Conservation (phyloP, 2,113 vertebrate genomes). For the Zapornia atra region DNA sequence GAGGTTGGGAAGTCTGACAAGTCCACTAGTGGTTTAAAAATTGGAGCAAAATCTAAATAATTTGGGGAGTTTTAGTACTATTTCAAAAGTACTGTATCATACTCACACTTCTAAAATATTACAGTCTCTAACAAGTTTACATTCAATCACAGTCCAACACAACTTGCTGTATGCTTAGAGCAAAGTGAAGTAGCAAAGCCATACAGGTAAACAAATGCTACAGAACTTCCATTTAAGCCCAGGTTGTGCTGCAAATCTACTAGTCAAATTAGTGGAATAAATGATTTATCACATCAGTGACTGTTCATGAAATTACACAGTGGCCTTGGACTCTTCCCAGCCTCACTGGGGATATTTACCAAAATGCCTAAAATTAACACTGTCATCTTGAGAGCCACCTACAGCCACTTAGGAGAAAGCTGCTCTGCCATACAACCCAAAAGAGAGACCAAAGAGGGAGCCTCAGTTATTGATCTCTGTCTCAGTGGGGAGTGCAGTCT, state of each 20-base stretch:
- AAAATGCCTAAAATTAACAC: not conserved
- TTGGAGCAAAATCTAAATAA: not conserved
- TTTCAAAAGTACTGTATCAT: not conserved
- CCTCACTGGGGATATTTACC: not conserved
- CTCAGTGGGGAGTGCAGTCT: not conserved
- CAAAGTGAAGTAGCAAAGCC: not conserved
- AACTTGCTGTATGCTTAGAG: not conserved
- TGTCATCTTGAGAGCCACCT: not conserved
- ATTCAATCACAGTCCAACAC: not conserved
- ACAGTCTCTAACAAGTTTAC: not conserved
- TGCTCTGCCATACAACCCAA: not conserved
- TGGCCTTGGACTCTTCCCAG: not conserved
- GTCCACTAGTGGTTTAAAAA: not conserved
- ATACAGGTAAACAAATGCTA: not conserved
- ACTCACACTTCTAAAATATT: not conserved
- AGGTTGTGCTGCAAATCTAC: not conserved
- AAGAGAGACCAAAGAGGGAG: not conserved
- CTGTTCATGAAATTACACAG: not conserved
- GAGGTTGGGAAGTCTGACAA: not conserved
- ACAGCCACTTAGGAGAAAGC: not conserved
- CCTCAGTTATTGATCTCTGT: not conserved
- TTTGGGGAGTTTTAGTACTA: not conserved
- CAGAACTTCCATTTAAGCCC: not conserved
- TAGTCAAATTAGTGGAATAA: not conserved
- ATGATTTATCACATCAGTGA: not conserved